Evolutionary conservation across 2,888 invertebrate species (phyloP).

Genomic region (Euclidia mi): DNA sequence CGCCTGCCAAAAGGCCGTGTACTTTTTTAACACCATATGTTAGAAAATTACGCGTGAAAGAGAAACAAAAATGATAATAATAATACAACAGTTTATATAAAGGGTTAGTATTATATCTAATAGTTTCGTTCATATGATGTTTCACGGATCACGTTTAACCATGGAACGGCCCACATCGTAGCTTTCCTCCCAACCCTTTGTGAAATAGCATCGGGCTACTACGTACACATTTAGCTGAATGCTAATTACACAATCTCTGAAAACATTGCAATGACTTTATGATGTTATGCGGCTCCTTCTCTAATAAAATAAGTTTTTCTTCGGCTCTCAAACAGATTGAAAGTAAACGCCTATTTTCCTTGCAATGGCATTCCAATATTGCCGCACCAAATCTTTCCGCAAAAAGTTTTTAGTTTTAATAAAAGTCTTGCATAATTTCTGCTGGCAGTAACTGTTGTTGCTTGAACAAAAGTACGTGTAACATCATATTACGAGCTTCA

Average conservation of each 20-base stretch:
- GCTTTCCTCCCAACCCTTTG: too few relatives aligned
- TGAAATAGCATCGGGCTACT: too few relatives aligned
- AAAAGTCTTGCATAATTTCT: constrained; percentile 53
- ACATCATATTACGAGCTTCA: constrained; percentile 70
- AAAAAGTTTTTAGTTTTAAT: constrained; percentile 55
- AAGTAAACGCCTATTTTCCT: constrained; percentile 59
- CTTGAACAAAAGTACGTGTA: constrained; percentile 64
- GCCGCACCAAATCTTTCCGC: constrained; percentile 35
- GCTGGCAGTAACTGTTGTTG: constrained; percentile 57
- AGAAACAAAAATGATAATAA: too few relatives aligned
- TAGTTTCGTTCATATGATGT: too few relatives aligned
- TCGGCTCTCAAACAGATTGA: constrained; percentile 70
- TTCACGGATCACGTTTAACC: too few relatives aligned
- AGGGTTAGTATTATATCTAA: too few relatives aligned
- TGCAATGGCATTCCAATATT: constrained; percentile 44
- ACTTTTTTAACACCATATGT: too few relatives aligned
- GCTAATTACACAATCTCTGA: background rate
- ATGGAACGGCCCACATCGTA: too few relatives aligned
- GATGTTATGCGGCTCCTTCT: background rate
- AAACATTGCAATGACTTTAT: background rate
- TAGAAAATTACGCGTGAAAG: too few relatives aligned
- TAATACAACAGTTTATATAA: too few relatives aligned
- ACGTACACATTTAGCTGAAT: too few relatives aligned
- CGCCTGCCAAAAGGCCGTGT: too few relatives aligned
- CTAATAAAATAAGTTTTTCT: constrained; percentile 6